A percentile compares a stretch with the other conserved stretches of the same genome.
phyloP scores from a whole-genome alignment of 2,797 vertebrate genomes.

The Carapus acus region DNA sequence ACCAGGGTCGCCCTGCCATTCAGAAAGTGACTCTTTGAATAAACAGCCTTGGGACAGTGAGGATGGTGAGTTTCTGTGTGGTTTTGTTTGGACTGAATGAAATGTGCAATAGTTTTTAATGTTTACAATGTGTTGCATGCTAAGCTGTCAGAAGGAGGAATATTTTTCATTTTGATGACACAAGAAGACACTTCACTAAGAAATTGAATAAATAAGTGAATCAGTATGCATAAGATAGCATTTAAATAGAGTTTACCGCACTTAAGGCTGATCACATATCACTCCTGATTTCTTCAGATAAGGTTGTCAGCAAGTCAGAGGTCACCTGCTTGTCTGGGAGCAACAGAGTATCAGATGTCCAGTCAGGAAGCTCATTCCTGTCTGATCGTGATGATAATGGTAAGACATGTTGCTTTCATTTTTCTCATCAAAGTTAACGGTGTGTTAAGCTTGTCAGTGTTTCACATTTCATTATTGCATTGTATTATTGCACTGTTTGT shows the following conservation, averaged over 20 bases:
- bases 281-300: constrained; percentile 78
- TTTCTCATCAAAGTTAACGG: no score
- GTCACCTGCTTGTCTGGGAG: constrained; percentile 90
- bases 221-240: no score
- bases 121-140: no score
- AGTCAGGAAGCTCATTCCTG: constrained; percentile 94
- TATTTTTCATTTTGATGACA: no score
- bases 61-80: no score
- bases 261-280: no score
- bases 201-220: no score
- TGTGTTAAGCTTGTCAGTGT: background rate
- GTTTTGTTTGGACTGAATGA: no score
- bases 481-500: constrained; percentile 14
- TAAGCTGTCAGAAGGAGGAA: no score
- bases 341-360: constrained; percentile 93
- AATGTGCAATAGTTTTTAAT: no score
- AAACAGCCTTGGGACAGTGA: constrained; percentile 85
- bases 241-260: no score
- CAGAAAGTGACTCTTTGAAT: constrained; percentile 89
- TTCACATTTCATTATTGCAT: constrained; percentile 12
- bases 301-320: constrained; percentile 84
- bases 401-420: constrained; percentile 63
- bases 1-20: constrained; percentile 84
- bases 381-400: constrained; percentile 97
- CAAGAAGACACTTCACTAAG: no score